Evolutionary conservation across 2,888 invertebrate genomes (phyloP), one percentile per base, ranked within the genome.

Genomic region (Lycaena phlaeas): DNA sequence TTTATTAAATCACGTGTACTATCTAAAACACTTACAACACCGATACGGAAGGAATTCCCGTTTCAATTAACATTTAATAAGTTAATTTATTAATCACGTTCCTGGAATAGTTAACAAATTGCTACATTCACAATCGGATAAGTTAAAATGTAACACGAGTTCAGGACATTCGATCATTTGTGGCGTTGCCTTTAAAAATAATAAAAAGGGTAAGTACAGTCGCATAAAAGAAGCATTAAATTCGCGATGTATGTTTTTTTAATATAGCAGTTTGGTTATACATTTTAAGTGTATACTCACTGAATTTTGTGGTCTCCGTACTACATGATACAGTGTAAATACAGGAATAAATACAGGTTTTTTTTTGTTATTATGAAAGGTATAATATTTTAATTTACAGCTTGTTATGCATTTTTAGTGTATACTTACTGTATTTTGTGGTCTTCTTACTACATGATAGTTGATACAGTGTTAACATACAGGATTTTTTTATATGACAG

Each of bases 81-180:
- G 44, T 49, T 50, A 52, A 51, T 52, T 52, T 38, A 45, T 48
- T 42, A 40, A 43, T 53, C 50, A 49, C 52, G 52, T 54, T 50
- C 50, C 49, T 43, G 46, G 55, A 64, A 66, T 70, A 72, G 65
- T 70, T 65, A 66, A 77, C 79, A 79, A 79, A 78, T 79, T 71
- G 69, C 68, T 63, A 69, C 70, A 69, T 64, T 68, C 59, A 54
- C 54, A 60, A 71, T 65, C 66, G 67, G 71, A 74, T 74, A 75
- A 69, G 53, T 77, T 72, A 64, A 60, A 68, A 73, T 71, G 71
- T 57, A 62, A 71, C 73, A 68, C 62, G 67, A 61, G 66, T 71
- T 65, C 64, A 57, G 54, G 62, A 56, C 71, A 64, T 61, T 79
- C 76, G 70, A 78, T 79, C 81, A 81, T 75, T 74, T 61, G 61